Evolutionary conservation across 1,140 invertebrate genomes (phyloP), one percentile per base, ranked within the genome.

Genomic region (Mactra quadrangularis): DNA sequence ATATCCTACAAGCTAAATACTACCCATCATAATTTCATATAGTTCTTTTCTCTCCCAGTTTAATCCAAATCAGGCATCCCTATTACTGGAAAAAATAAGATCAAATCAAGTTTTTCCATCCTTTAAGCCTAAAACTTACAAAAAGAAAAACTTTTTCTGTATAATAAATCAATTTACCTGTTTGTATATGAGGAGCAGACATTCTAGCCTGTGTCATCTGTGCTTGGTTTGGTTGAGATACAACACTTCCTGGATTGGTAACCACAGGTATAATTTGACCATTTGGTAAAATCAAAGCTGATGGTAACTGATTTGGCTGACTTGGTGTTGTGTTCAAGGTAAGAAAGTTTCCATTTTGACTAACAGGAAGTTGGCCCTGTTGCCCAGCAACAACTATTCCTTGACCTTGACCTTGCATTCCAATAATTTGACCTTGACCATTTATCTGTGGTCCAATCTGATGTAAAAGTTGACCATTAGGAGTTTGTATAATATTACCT

Each of bases 191-290:
- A 13, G 77, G 64, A 27, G 64, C 77, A 6, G 77, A 81, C 41
- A 81, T 81, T 35, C 77, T 57, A 25, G 60, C 27, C 31, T 72
- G 70, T n/a, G 70, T 55, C 9, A 68, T 38, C 52, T 81, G 77
- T 31, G 47, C 64, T 29, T 81, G 77, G 45, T 38, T 71, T 2
- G 41, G 19, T 25, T 84, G 75, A 57, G 60, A 52, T 1, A 83
- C 59, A 19, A 92, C 29, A 13, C 87, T 57, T 38, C 91, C 88
- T 68, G 92, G 91, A 76, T 93, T 92, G n/a, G 90, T 91, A 7
- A 93, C 92, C n/a, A 93, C 90, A 11, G 92, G 92, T 50, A 93
- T 90, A n/a, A 93, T 90, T 70, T 93, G 92, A 31, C 93, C 93
- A 85, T 92, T 92, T n/a, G 92, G 92, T 55, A 93, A 85, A 9